Conservation (phyloP, 2,113 vertebrate genomes). For the Labrus mixtus region DNA sequence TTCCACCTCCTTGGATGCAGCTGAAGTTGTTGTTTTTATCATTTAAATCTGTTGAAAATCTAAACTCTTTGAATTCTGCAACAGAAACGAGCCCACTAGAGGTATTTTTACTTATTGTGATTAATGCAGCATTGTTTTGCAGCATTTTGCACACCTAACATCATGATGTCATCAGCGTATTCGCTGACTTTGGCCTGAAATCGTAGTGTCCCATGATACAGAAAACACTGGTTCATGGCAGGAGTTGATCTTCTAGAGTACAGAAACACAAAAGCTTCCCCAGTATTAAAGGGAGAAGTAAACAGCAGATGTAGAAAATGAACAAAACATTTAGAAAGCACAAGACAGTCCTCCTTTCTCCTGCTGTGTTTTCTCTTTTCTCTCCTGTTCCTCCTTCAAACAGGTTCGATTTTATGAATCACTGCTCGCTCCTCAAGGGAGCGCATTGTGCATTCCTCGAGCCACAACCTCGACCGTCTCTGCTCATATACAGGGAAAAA, state of each 20-base stretch:
- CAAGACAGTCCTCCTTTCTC: conserved; percentile 38
- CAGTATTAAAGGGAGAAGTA: neutral
- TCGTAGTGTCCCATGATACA: no score
- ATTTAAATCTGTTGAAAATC: no score
- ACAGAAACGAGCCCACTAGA: no score
- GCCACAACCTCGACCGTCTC: conserved; percentile 62
- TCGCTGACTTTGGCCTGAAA: no score
- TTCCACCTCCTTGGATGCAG: no score
- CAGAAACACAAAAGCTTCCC: neutral
- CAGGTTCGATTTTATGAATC: conserved; percentile 80
- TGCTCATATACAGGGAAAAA: conserved; percentile 80
- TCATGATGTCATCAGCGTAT: no score
- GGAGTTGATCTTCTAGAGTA: neutral
- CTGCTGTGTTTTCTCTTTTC: conserved; percentile 51
- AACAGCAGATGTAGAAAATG: conserved; percentile 25
- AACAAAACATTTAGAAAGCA: conserved; percentile 44
- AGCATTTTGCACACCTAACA: no score
- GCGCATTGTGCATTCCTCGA: conserved; percentile 69
- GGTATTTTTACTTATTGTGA: no score
- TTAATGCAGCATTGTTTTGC: no score
- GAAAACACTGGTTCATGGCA: no score
- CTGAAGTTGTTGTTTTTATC: no score
- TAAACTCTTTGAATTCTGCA: no score
- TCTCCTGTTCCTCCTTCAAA: conserved; percentile 71
- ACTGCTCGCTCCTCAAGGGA: conserved; percentile 73